These are phyloP conservation scores for Coregonus clupeaformis DNA, from an alignment of 2,113 vertebrate genomes.

Conservation along the genomic window DNA sequence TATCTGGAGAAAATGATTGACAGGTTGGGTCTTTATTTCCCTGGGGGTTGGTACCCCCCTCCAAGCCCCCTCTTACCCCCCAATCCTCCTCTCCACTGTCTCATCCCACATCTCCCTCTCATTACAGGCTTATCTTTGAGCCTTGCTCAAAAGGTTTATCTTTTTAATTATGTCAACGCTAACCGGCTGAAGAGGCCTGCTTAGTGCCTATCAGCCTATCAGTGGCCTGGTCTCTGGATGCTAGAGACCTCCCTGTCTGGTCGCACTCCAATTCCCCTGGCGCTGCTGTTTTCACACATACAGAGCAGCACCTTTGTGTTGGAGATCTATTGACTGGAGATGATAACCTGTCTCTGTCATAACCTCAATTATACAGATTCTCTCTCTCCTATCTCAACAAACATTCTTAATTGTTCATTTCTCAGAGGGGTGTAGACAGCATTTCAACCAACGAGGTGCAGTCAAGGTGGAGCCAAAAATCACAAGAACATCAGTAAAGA, in stretches of 20 bases:
- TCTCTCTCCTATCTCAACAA: neutral
- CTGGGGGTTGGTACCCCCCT: constrained; percentile 43
- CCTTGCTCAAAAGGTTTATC: constrained; percentile 66
- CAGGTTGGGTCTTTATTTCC: constrained; percentile 64
- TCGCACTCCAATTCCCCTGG: constrained; percentile 32
- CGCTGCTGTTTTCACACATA: constrained; percentile 28
- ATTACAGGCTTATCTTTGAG: constrained; percentile 67
- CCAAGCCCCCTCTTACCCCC: constrained; percentile 17
- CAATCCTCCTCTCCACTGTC: constrained; percentile 28
- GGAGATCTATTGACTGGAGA: constrained; percentile 38
- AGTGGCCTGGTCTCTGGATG: constrained; percentile 44
- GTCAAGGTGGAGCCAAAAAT: no score
- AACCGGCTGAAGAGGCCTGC: constrained; percentile 58
- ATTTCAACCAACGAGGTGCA: no score
- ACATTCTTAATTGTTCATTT: constrained; percentile 3
- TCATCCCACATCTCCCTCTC: constrained; percentile 42
- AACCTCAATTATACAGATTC: constrained; percentile 34
- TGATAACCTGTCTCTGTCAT: constrained; percentile 38
- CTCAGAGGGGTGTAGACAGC: neutral
- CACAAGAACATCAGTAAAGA: neutral
- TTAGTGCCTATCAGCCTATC: constrained; percentile 35
- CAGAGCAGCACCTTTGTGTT: constrained; percentile 48
- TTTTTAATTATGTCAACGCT: constrained; percentile 68
- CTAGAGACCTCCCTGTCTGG: constrained; percentile 40
- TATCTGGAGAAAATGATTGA: constrained; percentile 60